Base-by-base conservation (phyloP, 2,888 invertebrate species). In the Saturnia japonica region DNA sequence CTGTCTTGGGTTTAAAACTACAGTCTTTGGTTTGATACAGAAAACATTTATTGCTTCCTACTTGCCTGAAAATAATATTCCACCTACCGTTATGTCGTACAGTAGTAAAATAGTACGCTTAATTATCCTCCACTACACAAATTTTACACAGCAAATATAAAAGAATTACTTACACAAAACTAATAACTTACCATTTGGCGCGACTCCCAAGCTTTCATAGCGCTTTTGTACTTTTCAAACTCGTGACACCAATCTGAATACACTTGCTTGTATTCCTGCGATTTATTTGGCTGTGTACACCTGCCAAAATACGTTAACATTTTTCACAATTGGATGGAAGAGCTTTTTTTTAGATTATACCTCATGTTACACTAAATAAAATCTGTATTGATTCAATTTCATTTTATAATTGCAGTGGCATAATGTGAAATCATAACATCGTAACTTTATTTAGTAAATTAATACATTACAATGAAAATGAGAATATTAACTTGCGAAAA, bases 191-290 rank as follows among this genome's bases (percentile, higher is more conserved):
- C 95, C 91, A 95, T 93, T 93, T 95, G 95, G 76, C 94, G 91
- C 51, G 94, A 90, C 84, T 95, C 95, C 96, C 96, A 96, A 72
- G 94, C 94, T 78, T 95, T 95, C 95, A 95, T 95, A 51, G 95
- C 96, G 78, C 91, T 94, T 86, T 96, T 96, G 88, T 96, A 96
- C 82, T 95, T 95, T 84, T 96, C 96, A 82, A 96, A 96, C 87
- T 96, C 96, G 79, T 96, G 95, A 83, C 96, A 96, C 96, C 96
- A 96, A 81, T 96, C 96, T 11, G 96, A 95, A 85, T 96, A 96
- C 73, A 95, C 95, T 81, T 95, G 94, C 84, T 95, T 94, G 82
- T 95, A 95, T 78, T 95, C 95, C 73, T 95, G 93, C 11, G 95
- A 91, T 80, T 95, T 95, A 77, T 93, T 94, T 11, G 95, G 95